Evolutionary conservation across 1,140 invertebrate species (phyloP).

Genomic region (Philotrypesis tridentata): DNA sequence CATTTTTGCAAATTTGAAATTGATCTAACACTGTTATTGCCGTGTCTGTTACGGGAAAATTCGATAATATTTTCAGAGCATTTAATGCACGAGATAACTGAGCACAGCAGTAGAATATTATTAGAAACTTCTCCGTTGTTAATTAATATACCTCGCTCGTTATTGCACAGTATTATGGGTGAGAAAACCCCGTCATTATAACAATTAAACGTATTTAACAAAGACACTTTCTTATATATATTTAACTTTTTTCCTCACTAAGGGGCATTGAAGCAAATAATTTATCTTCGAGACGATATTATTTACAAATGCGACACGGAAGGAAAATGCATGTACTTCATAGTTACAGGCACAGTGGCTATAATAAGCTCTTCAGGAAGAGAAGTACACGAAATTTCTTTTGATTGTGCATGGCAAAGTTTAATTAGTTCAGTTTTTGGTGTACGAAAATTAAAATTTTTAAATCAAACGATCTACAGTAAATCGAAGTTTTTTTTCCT

Average conservation of each 20-base stretch:
- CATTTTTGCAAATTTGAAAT: conserved; percentile 12
- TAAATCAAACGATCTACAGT: no score
- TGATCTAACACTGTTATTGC: neutral
- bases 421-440: no score
- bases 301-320: conserved; percentile 71
- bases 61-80: conserved; percentile 56
- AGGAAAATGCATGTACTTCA: conserved; percentile 77
- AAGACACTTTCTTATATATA: neutral
- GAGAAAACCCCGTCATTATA: no score
- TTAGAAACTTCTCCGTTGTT: conserved; percentile 57
- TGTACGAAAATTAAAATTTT: no score
- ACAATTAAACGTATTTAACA: no score
- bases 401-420: no score
- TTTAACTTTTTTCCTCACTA: neutral
- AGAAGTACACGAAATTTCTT: conserved; percentile 65
- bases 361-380: conserved; percentile 73
- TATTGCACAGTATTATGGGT: conserved; percentile 61
- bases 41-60: no score
- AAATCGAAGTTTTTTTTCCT: no score
- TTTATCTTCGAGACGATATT: conserved; percentile 62
- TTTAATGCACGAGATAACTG: conserved; percentile 61
- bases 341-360: conserved; percentile 74
- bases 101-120: conserved; percentile 55
- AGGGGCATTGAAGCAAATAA: conserved; percentile 56
- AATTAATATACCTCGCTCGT: conserved; percentile 54